Evolutionary conservation across 2,113 vertebrate species (phyloP).

Genomic region (Pseudorhombus dupliciocellatus): DNA sequence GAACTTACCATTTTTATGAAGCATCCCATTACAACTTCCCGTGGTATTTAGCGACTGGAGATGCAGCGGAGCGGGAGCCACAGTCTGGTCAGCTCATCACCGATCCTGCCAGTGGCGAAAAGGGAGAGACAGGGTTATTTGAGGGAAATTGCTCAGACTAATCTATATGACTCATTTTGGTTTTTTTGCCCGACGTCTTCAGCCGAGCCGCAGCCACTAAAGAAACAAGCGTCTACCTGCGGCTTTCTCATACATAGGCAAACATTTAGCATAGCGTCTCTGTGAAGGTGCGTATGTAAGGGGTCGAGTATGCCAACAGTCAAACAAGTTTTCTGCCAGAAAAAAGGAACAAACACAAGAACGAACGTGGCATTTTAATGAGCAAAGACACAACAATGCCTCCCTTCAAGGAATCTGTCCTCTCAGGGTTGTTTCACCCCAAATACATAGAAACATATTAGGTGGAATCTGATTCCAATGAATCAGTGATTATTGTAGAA

Average conservation of each 20-base stretch:
- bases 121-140: constrained; percentile 55
- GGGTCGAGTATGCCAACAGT: constrained; percentile 23
- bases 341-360: neutral
- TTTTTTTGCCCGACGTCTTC: constrained; percentile 42
- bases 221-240: constrained; percentile 35
- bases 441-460: neutral
- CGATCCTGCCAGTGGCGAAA: constrained; percentile 41
- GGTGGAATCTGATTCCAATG: neutral
- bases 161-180: constrained; percentile 63
- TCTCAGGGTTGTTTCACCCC: neutral
- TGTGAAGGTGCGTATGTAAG: constrained; percentile 5
- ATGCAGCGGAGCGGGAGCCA: constrained; percentile 49
- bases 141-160: constrained; percentile 54
- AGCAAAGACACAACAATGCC: neutral
- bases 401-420: neutral
- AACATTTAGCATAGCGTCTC: constrained; percentile 19
- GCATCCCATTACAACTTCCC: constrained; percentile 49
- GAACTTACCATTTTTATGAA: constrained; percentile 53
- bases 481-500: neutral
- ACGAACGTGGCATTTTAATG: neutral
- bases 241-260: constrained; percentile 31
- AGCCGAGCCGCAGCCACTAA: constrained; percentile 6
- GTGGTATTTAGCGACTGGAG: constrained; percentile 55
- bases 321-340: neutral
- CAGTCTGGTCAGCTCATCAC: constrained; percentile 64